These are phyloP conservation scores for Nephotettix cincticeps DNA, from an alignment of 1,140 invertebrate genomes.

Conservation along the genomic window DNA sequence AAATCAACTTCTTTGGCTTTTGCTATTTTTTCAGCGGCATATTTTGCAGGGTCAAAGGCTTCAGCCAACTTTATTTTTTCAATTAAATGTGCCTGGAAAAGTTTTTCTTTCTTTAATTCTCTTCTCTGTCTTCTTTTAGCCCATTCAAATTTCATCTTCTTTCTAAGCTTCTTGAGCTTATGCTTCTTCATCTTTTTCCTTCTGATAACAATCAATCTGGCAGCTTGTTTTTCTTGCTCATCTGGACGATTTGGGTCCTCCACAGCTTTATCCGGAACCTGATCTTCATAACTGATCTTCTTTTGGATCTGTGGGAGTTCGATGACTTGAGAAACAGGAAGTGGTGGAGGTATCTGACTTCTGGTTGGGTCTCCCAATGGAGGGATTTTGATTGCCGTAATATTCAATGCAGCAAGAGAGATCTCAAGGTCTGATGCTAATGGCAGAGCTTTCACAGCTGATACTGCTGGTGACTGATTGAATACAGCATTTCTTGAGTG, in stretches of 20 bases:
- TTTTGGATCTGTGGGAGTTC: conserved; percentile 26
- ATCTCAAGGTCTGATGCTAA: background rate
- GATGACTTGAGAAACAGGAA: background rate
- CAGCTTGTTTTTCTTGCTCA: conserved; percentile 62
- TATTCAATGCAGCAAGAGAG: background rate
- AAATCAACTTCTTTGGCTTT: conserved; percentile 61
- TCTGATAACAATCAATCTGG: conserved; percentile 72
- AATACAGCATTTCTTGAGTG: background rate
- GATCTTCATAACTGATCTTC: conserved; percentile 28
- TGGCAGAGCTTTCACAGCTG: background rate
- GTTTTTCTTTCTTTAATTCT: conserved; percentile 70
- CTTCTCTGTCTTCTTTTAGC: conserved; percentile 67
- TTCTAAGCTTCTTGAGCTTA: conserved; percentile 75
- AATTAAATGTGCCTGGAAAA: conserved; percentile 69
- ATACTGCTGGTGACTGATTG: background rate
- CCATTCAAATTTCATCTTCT: conserved; percentile 72
- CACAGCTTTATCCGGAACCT: conserved; percentile 38
- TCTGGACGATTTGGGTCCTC: conserved; percentile 41
- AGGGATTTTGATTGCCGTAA: background rate
- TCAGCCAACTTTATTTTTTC: conserved; percentile 68
- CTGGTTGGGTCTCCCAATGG: background rate
- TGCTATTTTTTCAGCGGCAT: conserved; percentile 62
- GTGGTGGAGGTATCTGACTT: background rate
- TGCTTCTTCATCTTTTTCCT: conserved; percentile 85
- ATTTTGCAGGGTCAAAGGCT: conserved; percentile 70